Evolutionary conservation across 92 coral and sea anemone species (phyloP).

Genomic region (Bergia puertoricense): DNA sequence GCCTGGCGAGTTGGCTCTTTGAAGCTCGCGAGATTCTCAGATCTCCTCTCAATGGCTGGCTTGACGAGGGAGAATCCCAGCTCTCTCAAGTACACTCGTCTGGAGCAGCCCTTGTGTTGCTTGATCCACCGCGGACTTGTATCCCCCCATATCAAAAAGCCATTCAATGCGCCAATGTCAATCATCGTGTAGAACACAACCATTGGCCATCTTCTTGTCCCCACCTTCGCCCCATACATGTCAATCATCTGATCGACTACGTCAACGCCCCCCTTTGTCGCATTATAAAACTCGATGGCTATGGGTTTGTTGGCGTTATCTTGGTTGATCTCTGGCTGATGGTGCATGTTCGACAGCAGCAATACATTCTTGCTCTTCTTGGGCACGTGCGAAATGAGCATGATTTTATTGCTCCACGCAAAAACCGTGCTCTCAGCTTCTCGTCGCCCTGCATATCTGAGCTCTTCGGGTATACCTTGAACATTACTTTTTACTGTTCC

Average conservation of each 20-base stretch:
- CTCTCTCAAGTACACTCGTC: conserved; percentile 17
- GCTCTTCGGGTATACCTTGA: not conserved
- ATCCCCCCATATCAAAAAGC: not conserved
- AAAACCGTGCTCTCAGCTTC: not conserved
- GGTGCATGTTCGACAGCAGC: not conserved
- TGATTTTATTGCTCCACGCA: not conserved
- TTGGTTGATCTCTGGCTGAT: not conserved
- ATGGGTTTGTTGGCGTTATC: not conserved
- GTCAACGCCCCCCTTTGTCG: not conserved
- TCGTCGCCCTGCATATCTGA: not conserved
- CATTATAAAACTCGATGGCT: not conserved
- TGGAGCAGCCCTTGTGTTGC: not conserved
- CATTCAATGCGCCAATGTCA: conserved; percentile 10
- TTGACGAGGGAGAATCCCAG: conserved; percentile 4
- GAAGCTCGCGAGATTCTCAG: conserved; percentile 9
- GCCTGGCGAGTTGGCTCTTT: conserved; percentile 18
- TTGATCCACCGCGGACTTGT: not conserved
- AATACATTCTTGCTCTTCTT: not conserved
- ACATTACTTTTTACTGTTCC: not conserved
- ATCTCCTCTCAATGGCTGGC: conserved; percentile 18
- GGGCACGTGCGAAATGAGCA: conserved; percentile 20
- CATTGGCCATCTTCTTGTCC: not conserved
- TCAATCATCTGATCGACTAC: conserved; percentile 16
- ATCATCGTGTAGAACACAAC: conserved; percentile 21
- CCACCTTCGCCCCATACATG: conserved; percentile 20